phyloP scores from a whole-genome alignment of 2,113 vertebrate species.

The Climacteris rufus region DNA sequence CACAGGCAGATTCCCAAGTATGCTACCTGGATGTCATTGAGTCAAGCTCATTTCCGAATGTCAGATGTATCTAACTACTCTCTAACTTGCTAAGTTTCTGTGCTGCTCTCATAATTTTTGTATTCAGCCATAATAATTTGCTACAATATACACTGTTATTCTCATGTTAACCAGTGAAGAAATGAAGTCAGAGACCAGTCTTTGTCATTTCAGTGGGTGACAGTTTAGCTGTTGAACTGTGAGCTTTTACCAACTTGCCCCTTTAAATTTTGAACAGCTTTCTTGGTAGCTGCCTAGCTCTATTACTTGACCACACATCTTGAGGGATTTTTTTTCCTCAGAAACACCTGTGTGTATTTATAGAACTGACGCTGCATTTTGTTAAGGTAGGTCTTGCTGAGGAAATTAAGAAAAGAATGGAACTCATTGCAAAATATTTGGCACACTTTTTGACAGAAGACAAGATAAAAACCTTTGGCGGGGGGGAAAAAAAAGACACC shows the following conservation, averaged over 20 bases:
- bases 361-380: background rate
- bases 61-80: background rate
- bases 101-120: background rate
- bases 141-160: background rate
- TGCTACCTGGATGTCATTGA: background rate
- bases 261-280: background rate
- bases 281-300: background rate
- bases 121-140: background rate
- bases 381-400: background rate
- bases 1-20: background rate
- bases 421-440: background rate
- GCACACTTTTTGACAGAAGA: background rate
- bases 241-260: background rate
- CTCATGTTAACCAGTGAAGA: background rate
- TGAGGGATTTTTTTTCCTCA: background rate
- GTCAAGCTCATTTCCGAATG: background rate
- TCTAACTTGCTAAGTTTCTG: background rate
- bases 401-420: background rate
- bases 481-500: background rate
- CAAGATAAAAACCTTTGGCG: background rate
- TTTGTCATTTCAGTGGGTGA: background rate
- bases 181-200: background rate
- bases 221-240: background rate
- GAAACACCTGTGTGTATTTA: background rate
- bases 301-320: background rate